These are phyloP conservation scores for Pipistrellus pipistrellus DNA, from an alignment of 2,797 vertebrate species.

Conservation along the genomic window DNA sequence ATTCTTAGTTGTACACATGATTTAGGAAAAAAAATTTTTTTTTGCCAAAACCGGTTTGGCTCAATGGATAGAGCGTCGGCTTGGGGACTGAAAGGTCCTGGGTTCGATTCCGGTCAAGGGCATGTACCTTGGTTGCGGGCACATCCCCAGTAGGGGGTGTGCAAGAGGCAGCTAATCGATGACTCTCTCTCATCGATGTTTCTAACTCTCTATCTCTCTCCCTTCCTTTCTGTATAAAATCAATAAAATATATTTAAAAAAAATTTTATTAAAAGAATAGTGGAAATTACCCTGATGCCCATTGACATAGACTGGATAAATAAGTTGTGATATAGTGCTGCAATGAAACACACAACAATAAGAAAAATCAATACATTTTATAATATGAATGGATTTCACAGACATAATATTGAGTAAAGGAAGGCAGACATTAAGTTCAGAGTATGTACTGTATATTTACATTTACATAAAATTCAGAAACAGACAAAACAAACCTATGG, in stretches of 20 bases:
- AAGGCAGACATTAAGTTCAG: not conserved
- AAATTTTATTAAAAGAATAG: conserved; percentile 29
- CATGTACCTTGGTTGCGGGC: too few species aligned
- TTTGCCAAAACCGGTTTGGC: too few species aligned
- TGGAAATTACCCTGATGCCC: not conserved
- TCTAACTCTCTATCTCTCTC: too few species aligned
- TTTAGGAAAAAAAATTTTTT: conserved; percentile 29
- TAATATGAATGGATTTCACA: not conserved
- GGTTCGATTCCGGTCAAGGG: too few species aligned
- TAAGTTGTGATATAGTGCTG: not conserved
- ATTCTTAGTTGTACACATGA: conserved; percentile 36
- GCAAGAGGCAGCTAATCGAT: too few species aligned
- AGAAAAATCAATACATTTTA: not conserved
- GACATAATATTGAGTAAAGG: not conserved
- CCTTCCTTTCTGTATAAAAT: too few species aligned
- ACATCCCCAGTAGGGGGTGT: too few species aligned
- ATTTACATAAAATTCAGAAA: not conserved
- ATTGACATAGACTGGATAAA: not conserved
- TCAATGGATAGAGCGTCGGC: too few species aligned
- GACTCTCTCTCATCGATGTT: too few species aligned
- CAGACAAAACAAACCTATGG: not conserved
- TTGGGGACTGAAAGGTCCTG: too few species aligned
- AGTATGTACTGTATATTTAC: not conserved
- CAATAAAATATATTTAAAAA: too few species aligned
- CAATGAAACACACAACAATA: not conserved